phyloP scores from a whole-genome alignment of 1,140 invertebrate genomes.

The Phthorimaea operculella region DNA sequence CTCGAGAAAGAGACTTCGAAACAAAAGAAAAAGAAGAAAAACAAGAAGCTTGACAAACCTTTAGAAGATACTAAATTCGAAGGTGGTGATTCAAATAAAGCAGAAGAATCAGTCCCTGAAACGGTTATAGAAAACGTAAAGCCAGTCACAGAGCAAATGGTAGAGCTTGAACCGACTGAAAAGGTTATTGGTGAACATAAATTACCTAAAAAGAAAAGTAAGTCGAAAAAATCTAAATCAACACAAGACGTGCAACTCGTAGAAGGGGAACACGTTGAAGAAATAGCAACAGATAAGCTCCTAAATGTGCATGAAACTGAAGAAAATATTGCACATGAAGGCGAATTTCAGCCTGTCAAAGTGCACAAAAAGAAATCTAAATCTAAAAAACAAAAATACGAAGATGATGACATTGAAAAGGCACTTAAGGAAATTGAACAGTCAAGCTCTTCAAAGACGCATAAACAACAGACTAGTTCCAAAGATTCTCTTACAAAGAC shows the following conservation, averaged over 20 bases:
- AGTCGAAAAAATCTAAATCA: not conserved
- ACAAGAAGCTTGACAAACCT: slow-evolving; percentile 24
- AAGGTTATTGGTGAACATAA: not conserved
- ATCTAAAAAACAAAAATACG: slow-evolving; percentile 38
- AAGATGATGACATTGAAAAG: slow-evolving; percentile 72
- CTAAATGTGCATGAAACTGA: slow-evolving; percentile 14
- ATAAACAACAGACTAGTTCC: slow-evolving; percentile 23
- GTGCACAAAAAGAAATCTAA: slow-evolving; percentile 64
- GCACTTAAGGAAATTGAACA: slow-evolving; percentile 38
- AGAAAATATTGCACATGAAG: slow-evolving; percentile 43
- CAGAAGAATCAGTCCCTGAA: not conserved
- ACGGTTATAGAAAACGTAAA: not conserved
- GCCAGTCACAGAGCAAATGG: not conserved
- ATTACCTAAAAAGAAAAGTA: not conserved
- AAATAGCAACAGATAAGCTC: not conserved
- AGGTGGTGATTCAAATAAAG: not conserved
- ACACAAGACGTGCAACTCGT: not conserved
- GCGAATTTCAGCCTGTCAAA: slow-evolving; percentile 20
- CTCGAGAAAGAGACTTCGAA: slow-evolving; percentile 5
- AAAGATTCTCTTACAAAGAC: slow-evolving; percentile 7
- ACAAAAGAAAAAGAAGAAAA: slow-evolving; percentile 29
- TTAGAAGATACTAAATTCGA: slow-evolving; percentile 8
- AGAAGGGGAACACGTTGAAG: not conserved
- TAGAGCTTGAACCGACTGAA: not conserved
- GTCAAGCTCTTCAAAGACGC: slow-evolving; percentile 16